Conservation (phyloP, 2,797 vertebrate species). For the Netta rufina region DNA sequence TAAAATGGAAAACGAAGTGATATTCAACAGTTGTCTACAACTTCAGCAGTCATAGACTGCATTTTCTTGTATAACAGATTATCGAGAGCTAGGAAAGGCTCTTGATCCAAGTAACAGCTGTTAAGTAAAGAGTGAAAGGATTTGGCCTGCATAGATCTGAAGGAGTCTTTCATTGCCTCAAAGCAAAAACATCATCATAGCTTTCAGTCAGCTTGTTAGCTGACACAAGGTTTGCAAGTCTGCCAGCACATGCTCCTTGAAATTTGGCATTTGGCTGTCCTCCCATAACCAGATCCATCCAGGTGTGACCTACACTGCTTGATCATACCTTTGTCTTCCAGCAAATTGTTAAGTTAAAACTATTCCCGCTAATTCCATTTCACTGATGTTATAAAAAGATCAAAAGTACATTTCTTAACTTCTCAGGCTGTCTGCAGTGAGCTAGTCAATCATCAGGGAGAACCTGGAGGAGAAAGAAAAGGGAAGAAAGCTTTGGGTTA, state of each 20-base stretch:
- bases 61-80: not conserved
- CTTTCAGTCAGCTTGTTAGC: not conserved
- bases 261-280: not conserved
- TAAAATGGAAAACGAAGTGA: not conserved
- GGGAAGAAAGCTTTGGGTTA: no score
- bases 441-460: not conserved
- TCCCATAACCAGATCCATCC: not conserved
- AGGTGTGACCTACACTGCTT: not conserved
- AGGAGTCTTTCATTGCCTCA: not conserved
- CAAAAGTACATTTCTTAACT: not conserved
- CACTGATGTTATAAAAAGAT: not conserved
- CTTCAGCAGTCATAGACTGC: not conserved
- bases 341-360: not conserved
- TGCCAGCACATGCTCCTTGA: not conserved
- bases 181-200: not conserved
- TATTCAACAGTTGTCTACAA: not conserved
- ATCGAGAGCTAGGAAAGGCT: not conserved
- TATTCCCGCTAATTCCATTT: not conserved
- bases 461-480: not conserved
- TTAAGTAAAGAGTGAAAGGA: not conserved
- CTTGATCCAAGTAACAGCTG: rapidly evolving
- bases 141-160: not conserved
- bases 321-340: not conserved
- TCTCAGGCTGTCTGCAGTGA: not conserved
- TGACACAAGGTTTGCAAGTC: not conserved